Conservation (phyloP, 53 echinoderm and acorn worm genomes). For the Holothuria leucospilota region DNA sequence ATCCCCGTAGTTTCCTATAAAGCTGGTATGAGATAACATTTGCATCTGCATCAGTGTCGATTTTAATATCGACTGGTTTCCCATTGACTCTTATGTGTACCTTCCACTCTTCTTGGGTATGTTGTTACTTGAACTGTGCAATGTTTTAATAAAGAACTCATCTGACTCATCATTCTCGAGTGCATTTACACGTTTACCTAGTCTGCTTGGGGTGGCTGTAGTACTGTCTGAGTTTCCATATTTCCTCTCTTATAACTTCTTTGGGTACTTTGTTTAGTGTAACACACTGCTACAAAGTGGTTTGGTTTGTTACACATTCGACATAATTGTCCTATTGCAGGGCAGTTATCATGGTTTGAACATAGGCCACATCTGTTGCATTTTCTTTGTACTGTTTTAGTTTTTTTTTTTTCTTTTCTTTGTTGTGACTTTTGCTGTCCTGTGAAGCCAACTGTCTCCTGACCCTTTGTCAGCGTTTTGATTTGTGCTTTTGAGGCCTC, state of each 20-base stretch:
- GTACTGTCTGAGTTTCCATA: too few relatives aligned
- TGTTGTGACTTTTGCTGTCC: background rate
- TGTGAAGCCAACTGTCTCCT: background rate
- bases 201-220: too few relatives aligned
- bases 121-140: too few relatives aligned
- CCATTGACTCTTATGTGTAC: background rate
- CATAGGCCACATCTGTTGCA: background rate
- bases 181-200: too few relatives aligned
- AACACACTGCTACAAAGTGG: background rate
- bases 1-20: background rate
- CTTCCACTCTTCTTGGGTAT: background rate
- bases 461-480: background rate
- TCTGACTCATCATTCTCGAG: too few relatives aligned
- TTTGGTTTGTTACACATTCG: background rate
- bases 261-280: background rate
- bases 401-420: background rate
- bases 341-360: background rate
- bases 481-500: constrained; percentile 13
- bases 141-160: too few relatives aligned
- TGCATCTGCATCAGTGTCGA: background rate
- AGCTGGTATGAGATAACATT: background rate
- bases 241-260: too few relatives aligned
- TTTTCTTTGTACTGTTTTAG: background rate
- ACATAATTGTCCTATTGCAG: background rate
- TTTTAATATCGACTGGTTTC: background rate